phyloP scores from a whole-genome alignment of 1,140 invertebrate genomes.

The Drosophila setifemur region DNA sequence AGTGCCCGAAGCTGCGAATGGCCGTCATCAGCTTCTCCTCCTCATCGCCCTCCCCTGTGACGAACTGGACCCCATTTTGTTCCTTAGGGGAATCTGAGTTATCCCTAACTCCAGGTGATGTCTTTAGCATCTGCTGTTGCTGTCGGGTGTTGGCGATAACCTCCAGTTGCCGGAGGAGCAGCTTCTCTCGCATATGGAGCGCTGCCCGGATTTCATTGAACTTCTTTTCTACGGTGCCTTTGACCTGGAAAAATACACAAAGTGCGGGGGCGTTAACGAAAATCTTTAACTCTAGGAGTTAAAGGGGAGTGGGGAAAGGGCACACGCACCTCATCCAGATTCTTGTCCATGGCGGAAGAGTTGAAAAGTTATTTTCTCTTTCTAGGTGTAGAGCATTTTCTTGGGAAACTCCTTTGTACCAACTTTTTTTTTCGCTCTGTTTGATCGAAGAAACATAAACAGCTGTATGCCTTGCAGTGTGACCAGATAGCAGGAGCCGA shows the following conservation, averaged over 20 bases:
- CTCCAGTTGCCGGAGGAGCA: slow-evolving; percentile 84
- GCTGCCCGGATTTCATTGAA: slow-evolving; percentile 83
- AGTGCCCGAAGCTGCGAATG: slow-evolving; percentile 83
- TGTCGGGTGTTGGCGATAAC: slow-evolving; percentile 83
- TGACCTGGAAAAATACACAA: slow-evolving; percentile 81
- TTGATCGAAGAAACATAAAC: slow-evolving; percentile 25
- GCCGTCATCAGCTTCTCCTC: slow-evolving; percentile 80
- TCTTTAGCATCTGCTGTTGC: slow-evolving; percentile 40
- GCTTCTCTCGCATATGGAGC: slow-evolving; percentile 83
- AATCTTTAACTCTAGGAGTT: not conserved
- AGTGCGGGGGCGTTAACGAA: not conserved
- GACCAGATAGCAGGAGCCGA: not conserved
- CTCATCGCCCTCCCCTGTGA: slow-evolving; percentile 67
- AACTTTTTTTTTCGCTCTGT: slow-evolving; percentile 20
- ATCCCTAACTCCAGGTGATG: slow-evolving; percentile 1
- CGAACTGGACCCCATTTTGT: slow-evolving; percentile 62
- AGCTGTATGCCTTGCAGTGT: not conserved
- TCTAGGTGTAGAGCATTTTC: slow-evolving; percentile 16
- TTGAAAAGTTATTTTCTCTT: not conserved
- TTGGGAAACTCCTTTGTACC: not conserved
- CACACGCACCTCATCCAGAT: slow-evolving; percentile 39
- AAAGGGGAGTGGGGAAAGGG: not conserved
- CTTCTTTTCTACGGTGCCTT: slow-evolving; percentile 82
- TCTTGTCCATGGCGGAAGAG: slow-evolving; percentile 31
- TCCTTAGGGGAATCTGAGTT: not conserved